Conservation (phyloP, 2,797 vertebrate species). For the Sebastolobus altivelis region DNA sequence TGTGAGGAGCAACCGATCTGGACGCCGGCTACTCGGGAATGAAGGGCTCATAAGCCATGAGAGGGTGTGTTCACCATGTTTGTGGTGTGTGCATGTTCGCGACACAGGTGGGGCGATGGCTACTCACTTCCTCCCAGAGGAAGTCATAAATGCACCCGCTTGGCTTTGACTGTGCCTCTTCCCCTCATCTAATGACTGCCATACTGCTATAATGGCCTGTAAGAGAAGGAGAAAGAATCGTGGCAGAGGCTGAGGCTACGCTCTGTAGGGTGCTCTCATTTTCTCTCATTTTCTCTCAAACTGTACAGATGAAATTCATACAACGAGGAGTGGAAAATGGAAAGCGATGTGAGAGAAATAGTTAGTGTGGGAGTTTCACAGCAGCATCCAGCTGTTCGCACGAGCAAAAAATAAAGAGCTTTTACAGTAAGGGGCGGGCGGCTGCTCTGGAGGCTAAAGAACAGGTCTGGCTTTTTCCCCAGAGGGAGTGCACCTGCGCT, state of each 20-base stretch:
- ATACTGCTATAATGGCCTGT: slow-evolving; percentile 76
- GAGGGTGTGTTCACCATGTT: slow-evolving; percentile 65
- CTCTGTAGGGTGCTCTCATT: slow-evolving; percentile 8
- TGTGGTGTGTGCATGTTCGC: slow-evolving; percentile 82
- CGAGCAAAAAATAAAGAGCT: slow-evolving; percentile 71
- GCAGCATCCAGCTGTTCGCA: slow-evolving; percentile 76
- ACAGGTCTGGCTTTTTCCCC: slow-evolving; percentile 69
- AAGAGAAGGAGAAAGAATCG: slow-evolving; percentile 52
- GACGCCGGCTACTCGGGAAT: slow-evolving; percentile 36
- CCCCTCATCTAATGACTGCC: slow-evolving; percentile 86
- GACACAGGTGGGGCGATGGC: slow-evolving; percentile 86
- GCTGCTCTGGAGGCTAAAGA: slow-evolving; percentile 53
- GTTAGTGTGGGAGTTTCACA: slow-evolving; percentile 64
- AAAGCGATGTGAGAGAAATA: slow-evolving; percentile 45
- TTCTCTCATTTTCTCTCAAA: slow-evolving; percentile 16
- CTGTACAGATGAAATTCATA: slow-evolving; percentile 15
- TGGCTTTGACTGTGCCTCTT: slow-evolving; percentile 84
- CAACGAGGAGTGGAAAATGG: slow-evolving; percentile 30
- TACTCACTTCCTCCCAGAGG: slow-evolving; percentile 92
- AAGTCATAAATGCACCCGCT: slow-evolving; percentile 92
- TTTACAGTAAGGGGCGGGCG: slow-evolving; percentile 65
- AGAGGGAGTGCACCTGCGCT: slow-evolving; percentile 79
- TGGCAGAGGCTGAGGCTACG: neutral
- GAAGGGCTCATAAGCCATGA: slow-evolving; percentile 48
- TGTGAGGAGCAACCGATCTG: slow-evolving; percentile 14